Conservation (phyloP, 2,888 invertebrate species). For the Camponotus fellah region DNA sequence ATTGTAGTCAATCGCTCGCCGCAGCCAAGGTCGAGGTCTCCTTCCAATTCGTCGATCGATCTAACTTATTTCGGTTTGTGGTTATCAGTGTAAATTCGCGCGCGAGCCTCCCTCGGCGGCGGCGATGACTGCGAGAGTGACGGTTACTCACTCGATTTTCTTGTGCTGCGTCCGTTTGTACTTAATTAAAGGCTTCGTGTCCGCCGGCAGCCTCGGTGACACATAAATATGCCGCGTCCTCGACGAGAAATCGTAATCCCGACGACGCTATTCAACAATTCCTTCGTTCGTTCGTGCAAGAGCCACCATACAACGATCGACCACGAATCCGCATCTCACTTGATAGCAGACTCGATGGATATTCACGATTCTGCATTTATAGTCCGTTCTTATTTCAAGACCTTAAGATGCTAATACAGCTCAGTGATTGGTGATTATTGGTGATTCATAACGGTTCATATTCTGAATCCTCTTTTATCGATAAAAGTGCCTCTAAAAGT, state of each 20-base stretch:
- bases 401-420: no score
- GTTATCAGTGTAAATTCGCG: conserved; percentile 40
- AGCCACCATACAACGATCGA: conserved; percentile 65
- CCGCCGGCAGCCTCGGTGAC: conserved; percentile 52
- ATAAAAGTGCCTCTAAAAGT: no score
- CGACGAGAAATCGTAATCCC: conserved; percentile 62
- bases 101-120: conserved; percentile 11
- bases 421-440: no score
- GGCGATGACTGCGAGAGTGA: not conserved
- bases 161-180: not conserved
- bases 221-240: conserved; percentile 66
- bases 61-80: conserved; percentile 24
- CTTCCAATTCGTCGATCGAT: conserved; percentile 27
- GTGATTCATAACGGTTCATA: no score
- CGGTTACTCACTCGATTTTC: conserved; percentile 26
- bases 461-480: no score
- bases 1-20: not conserved
- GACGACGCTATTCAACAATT: conserved; percentile 73
- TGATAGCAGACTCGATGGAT: conserved; percentile 1
- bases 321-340: conserved; percentile 14
- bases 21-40: not conserved
- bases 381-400: no score
- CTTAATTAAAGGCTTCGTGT: conserved; percentile 6
- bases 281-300: conserved; percentile 13
- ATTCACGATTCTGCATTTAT: not conserved